Conservation (phyloP, 1,140 invertebrate species). For the Aphis gossypii region DNA sequence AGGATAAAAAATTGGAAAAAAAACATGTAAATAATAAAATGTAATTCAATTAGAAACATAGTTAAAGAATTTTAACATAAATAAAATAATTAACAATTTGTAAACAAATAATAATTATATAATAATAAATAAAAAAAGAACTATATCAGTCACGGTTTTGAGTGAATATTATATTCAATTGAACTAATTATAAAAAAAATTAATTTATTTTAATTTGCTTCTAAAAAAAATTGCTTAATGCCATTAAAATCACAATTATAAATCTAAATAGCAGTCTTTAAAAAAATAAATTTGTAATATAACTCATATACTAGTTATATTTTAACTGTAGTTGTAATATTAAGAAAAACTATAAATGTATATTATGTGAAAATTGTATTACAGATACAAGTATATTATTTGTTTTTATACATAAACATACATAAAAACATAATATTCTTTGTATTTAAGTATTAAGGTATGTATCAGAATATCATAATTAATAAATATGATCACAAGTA, state of each 20-base stretch:
- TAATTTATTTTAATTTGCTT: slow-evolving; percentile 15
- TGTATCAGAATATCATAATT: not conserved
- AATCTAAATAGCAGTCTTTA: slow-evolving; percentile 56
- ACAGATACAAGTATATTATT: not conserved
- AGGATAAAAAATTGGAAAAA: not conserved
- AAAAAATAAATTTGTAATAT: slow-evolving; percentile 46
- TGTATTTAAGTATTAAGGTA: not conserved
- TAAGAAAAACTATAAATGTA: not conserved
- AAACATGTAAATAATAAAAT: slow-evolving; percentile 39
- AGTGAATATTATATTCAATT: slow-evolving; percentile 28
- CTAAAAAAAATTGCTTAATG: slow-evolving; percentile 50
- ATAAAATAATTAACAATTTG: slow-evolving; percentile 52
- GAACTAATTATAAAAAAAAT: slow-evolving; percentile 23
- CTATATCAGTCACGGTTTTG: slow-evolving; percentile 50
- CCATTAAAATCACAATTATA: slow-evolving; percentile 54
- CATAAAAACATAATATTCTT: not conserved
- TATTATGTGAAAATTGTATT: not conserved
- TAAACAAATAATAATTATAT: slow-evolving; percentile 38
- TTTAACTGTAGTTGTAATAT: not conserved
- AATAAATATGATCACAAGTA: slow-evolving; percentile 3
- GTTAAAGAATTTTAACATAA: slow-evolving; percentile 49
- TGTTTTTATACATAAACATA: not conserved
- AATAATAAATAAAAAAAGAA: slow-evolving; percentile 30
- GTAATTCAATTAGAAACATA: slow-evolving; percentile 49
- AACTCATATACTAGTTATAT: not conserved